Evolutionary conservation across 2,888 invertebrate species (phyloP), one percentile per base, ranked within the genome.

Genomic region (Brachylomia viminalis): DNA sequence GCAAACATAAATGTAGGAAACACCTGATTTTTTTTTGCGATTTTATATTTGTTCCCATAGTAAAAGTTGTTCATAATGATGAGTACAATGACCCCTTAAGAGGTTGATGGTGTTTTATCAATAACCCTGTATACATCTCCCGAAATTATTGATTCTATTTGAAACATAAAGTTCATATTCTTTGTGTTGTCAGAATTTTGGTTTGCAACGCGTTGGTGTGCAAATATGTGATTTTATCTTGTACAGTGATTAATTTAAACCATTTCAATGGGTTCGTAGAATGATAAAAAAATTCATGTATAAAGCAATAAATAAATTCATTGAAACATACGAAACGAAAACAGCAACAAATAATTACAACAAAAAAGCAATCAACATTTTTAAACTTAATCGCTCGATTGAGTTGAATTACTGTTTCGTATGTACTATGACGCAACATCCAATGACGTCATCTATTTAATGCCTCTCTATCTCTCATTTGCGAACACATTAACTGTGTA

Each of bases 401-500:
- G 71, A 67, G 45, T 76, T 77, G 82, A 76, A 78, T 80, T 77
- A 84, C 82, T 77, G 86, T 73, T 78, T 64, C 75, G 58, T 72
- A 71, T 68, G 33, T 33, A 68, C 77, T 75, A 64, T 77, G 79
- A 79, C 71, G 61, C 54, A 75, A 73, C 64, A 65, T 68, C 56
- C 61, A 67, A 83, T 87, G 82, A 82, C 88, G 86, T 75, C 88
- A 80, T 87, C 83, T 80, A 78, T 75, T 83, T 87, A 86, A 87
- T 86, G 75, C 79, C 79, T 77, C 77, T 83, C 82, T 78, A 80
- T 87, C 79, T 84, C 82, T 85, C 88, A 85, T 86, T 86, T 84
- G 79, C 77, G 67, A 83, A 76, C 69, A 84, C 86, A 86, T 86
- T 82, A 86, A 77, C 74, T 58, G 71, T 64, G 65, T 82, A 87